phyloP scores from a whole-genome alignment of 2,888 invertebrate genomes.

The Aspidiotus destructor region DNA sequence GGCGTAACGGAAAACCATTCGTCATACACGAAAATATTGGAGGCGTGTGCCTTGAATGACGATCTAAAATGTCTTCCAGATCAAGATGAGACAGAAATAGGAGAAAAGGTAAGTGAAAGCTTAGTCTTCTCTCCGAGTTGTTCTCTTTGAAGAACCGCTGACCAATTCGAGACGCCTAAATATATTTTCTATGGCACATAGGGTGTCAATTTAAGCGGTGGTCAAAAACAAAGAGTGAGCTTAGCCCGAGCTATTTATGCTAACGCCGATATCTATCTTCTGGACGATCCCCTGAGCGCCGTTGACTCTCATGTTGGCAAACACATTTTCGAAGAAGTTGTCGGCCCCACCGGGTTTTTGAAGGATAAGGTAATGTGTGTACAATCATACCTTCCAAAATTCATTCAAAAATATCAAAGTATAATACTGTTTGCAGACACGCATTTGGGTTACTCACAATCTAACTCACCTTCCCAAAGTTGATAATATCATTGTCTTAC shows the following conservation, averaged over 20 bases:
- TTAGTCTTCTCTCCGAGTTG: no score
- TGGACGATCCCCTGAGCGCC: slow-evolving; percentile 82
- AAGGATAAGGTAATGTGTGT: slow-evolving; percentile 40
- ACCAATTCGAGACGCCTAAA: no score
- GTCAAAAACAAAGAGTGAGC: slow-evolving; percentile 84
- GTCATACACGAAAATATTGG: slow-evolving; percentile 68
- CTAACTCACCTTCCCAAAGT: slow-evolving; percentile 85
- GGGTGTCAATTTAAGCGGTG: slow-evolving; percentile 78
- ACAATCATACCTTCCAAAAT: background rate
- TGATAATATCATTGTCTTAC: slow-evolving; percentile 81
- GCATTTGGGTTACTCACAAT: slow-evolving; percentile 89
- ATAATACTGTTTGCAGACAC: slow-evolving; percentile 47
- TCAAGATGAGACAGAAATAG: slow-evolving; percentile 96
- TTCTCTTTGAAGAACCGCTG: no score
- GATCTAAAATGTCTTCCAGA: slow-evolving; percentile 90
- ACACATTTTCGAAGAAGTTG: slow-evolving; percentile 55
- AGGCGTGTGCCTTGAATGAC: slow-evolving; percentile 79
- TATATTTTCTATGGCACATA: slow-evolving; percentile 30
- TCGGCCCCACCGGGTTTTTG: slow-evolving; percentile 46
- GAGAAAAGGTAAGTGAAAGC: slow-evolving; percentile 42
- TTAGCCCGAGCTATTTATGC: slow-evolving; percentile 84
- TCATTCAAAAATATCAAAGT: background rate
- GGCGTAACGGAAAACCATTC: slow-evolving; percentile 61
- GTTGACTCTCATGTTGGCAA: slow-evolving; percentile 57
- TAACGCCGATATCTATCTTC: slow-evolving; percentile 76